Conservation (phyloP, 2,113 vertebrate genomes). For the Melanotaenia duboulayi region DNA sequence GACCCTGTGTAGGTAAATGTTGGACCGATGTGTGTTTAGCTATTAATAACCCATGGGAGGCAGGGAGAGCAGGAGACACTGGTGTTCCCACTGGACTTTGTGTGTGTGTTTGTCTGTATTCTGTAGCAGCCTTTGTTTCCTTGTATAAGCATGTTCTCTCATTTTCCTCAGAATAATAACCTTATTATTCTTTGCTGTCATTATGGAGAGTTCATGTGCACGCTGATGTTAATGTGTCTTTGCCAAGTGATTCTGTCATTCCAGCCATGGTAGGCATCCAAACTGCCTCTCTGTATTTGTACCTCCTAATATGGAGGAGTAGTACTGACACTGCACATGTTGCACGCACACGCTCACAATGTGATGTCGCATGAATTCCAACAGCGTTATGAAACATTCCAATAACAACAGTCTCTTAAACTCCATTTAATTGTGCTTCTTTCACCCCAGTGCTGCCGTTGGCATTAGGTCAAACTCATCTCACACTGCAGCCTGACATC, state of each 20-base stretch:
- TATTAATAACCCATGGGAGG: conserved; percentile 63
- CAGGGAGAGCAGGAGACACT: conserved; percentile 40
- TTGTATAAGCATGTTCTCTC: conserved; percentile 63
- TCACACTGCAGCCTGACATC: conserved; percentile 46
- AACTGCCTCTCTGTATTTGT: conserved; percentile 34
- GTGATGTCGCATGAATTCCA: conserved; percentile 22
- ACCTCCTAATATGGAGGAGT: conserved; percentile 63
- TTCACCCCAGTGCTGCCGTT: conserved; percentile 26
- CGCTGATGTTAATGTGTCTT: conserved; percentile 17
- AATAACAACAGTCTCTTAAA: not conserved
- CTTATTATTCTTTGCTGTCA: conserved; percentile 64
- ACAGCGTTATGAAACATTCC: conserved; percentile 8
- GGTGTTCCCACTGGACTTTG: conserved; percentile 40
- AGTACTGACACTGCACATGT: conserved; percentile 20
- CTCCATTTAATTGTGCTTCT: conserved; percentile 1
- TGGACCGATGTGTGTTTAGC: conserved; percentile 51
- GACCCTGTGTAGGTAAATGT: conserved; percentile 65
- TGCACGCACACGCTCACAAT: not conserved
- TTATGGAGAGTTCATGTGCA: conserved; percentile 27
- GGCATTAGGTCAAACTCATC: conserved; percentile 37
- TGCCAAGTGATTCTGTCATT: conserved; percentile 57
- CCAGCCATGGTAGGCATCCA: conserved; percentile 48
- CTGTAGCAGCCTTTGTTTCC: conserved; percentile 65
- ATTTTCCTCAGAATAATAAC: conserved; percentile 57
- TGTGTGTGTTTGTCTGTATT: conserved; percentile 36